Evolutionary conservation across 2,797 vertebrate genomes (phyloP).

Genomic region (Philypnodon macrostomus): DNA sequence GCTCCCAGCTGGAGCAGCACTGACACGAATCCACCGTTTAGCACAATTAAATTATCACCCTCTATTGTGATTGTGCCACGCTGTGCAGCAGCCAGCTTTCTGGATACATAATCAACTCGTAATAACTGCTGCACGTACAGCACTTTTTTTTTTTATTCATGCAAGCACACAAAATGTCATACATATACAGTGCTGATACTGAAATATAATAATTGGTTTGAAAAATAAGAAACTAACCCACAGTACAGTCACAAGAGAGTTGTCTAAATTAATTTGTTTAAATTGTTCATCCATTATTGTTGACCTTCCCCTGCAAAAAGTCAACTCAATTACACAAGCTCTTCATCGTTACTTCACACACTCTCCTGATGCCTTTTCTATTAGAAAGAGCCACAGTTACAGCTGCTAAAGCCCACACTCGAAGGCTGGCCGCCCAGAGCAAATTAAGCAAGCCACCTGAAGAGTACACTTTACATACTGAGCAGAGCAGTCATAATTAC

Average conservation of each 20-base stretch:
- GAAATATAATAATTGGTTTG: slow-evolving; percentile 55
- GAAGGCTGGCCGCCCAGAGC: slow-evolving; percentile 62
- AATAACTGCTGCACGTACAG: slow-evolving; percentile 39
- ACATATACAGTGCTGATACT: slow-evolving; percentile 59
- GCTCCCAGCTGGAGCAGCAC: slow-evolving; percentile 82
- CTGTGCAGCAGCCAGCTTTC: slow-evolving; percentile 72
- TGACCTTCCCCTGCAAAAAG: slow-evolving; percentile 78
- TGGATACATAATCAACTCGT: slow-evolving; percentile 67
- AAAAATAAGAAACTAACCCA: slow-evolving; percentile 52
- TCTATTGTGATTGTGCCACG: slow-evolving; percentile 87
- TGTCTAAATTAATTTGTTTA: slow-evolving; percentile 75
- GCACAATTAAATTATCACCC: slow-evolving; percentile 96
- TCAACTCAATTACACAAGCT: slow-evolving; percentile 74
- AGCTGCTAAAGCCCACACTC: slow-evolving; percentile 65
- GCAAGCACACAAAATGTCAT: slow-evolving; percentile 46
- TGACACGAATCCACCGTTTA: slow-evolving; percentile 87
- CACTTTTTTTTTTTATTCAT: slow-evolving; percentile 24
- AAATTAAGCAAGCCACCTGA: slow-evolving; percentile 73
- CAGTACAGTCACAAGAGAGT: slow-evolving; percentile 53
- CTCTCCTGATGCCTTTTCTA: slow-evolving; percentile 66
- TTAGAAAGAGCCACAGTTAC: slow-evolving; percentile 58
- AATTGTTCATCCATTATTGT: slow-evolving; percentile 80
- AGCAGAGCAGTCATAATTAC: slow-evolving; percentile 73
- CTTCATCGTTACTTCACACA: slow-evolving; percentile 68
- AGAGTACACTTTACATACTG: slow-evolving; percentile 75